A percentile compares a stretch with the other conserved stretches of the same genome.
phyloP scores from a whole-genome alignment of 2,113 vertebrate species.

The Rhabdornis inornatus region DNA sequence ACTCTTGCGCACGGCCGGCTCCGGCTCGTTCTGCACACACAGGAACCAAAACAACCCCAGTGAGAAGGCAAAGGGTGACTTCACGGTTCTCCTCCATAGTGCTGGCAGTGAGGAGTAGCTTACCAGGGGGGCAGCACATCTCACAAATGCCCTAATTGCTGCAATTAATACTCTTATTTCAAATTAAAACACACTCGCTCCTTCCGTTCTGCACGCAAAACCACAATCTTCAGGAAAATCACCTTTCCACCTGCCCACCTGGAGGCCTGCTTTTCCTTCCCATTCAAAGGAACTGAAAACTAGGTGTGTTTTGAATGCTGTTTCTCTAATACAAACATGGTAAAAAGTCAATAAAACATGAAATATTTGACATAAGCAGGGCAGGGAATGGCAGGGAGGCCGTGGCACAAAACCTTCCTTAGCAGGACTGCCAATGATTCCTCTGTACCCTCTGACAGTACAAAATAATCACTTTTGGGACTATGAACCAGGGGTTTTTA shows the following conservation, averaged over 20 bases:
- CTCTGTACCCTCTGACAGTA: background rate
- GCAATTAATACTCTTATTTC: background rate
- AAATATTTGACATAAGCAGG: background rate
- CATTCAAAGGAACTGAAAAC: fast-evolving
- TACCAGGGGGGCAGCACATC: background rate
- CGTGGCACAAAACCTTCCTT: background rate
- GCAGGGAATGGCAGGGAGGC: background rate
- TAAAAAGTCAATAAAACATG: background rate
- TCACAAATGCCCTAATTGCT: background rate
- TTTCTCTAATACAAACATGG: background rate
- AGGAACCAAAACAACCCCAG: background rate
- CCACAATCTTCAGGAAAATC: background rate
- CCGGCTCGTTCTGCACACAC: constrained; percentile 84
- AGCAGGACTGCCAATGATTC: background rate
- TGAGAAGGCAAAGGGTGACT: fast-evolving
- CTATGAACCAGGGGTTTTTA: fast-evolving
- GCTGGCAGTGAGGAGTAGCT: background rate
- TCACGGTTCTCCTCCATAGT: fast-evolving
- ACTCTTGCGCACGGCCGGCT: constrained; percentile 86
- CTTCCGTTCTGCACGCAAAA: background rate
- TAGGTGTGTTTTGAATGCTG: background rate
- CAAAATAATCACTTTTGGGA: background rate
- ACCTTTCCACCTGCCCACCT: background rate
- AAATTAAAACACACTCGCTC: background rate
- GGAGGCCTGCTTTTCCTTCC: background rate